Percentiles rank a stretch among this genome's conserved stretches.
These are phyloP conservation scores for Gymnocephalus cernua DNA, from an alignment of 2,113 vertebrate genomes.

Conservation along the genomic window DNA sequence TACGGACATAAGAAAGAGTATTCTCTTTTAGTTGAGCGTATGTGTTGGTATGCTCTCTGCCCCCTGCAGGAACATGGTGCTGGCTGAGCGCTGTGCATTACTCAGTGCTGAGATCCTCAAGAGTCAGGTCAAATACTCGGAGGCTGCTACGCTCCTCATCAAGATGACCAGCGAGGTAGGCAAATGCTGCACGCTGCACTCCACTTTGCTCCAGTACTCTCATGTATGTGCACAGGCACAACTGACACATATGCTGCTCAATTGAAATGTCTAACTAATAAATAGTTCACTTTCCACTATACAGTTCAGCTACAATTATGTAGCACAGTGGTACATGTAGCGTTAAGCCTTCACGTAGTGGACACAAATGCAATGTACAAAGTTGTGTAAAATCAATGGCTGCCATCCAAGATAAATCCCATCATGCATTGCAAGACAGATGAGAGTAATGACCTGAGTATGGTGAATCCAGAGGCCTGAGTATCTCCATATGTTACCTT, in stretches of 20 bases:
- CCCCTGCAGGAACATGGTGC: constrained; percentile 90
- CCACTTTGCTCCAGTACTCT: not conserved
- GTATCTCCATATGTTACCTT: not conserved
- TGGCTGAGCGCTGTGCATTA: constrained; percentile 96
- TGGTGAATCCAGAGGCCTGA: not conserved
- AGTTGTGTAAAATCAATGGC: not conserved
- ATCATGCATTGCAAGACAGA: not conserved
- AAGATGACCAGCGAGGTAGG: constrained; percentile 98
- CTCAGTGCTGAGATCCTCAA: constrained; percentile 97
- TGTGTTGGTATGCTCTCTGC: not conserved
- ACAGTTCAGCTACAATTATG: not conserved
- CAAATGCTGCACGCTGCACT: too few species aligned
- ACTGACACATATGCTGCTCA: not conserved
- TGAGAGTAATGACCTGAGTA: not conserved
- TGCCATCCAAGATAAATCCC: not conserved
- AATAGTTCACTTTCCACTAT: not conserved
- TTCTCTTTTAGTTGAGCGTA: not conserved
- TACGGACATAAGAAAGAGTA: not conserved
- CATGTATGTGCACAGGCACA: not conserved
- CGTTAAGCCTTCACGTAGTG: too few species aligned
- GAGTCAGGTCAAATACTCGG: constrained; percentile 96
- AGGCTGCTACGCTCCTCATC: constrained; percentile 96
- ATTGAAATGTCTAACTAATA: not conserved
- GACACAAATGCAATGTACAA: not conserved
- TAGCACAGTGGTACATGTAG: too few species aligned